Evolutionary conservation across 64 coral and sea anemone genomes (phyloP), one percentile per base, ranked within the genome.

Genomic region (Actinia tenebrosa): DNA sequence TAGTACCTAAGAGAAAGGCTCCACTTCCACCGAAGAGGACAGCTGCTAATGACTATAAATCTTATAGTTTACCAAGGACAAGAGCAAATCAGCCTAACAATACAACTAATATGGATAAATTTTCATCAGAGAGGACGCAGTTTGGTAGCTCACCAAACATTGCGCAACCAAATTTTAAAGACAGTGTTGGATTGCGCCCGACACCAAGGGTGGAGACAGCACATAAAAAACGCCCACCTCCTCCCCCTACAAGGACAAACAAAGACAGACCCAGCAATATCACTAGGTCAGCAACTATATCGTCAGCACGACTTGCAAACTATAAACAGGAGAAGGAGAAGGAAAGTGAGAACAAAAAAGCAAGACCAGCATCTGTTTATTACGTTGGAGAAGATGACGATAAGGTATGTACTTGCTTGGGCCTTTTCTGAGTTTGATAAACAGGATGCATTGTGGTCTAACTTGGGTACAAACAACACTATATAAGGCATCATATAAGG

Each of bases 1-100:
- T 88, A 20, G 25, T 87, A 71, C 78, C 86, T 17, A 92, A 88
- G 37, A 87, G 91, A 19, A 81, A 84, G 54, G 91, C 91, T 3
- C 91, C 91, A 3, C 86, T 84, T 78, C 30, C 87, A 26, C 91
- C 91, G n/a, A 84, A 30, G 43, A 64, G 20, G 83, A 27, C n/a
- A 37, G 18, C 15, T 16, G 9, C 19, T 85, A n/a, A 46, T 81
- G 69, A 75, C 7, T 53, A 58, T 30, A 45, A 25, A 50, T 53
- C 80, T 83, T 16, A 83, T 20, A 52, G 44, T 58, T 83, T 83
- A 20, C 80, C 80, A 2, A 5, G 46, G 69, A 42, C 25, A 42
- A 75, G 26, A 14, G 23, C 19, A 69, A 75, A 75, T 42, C 23
- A 10, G 20, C n/a, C 69, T 10, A 26, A 75, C 37, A 75, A 42